Evolutionary conservation across 2,797 vertebrate genomes (phyloP).

Genomic region (Catamblyrhynchus diadema): DNA sequence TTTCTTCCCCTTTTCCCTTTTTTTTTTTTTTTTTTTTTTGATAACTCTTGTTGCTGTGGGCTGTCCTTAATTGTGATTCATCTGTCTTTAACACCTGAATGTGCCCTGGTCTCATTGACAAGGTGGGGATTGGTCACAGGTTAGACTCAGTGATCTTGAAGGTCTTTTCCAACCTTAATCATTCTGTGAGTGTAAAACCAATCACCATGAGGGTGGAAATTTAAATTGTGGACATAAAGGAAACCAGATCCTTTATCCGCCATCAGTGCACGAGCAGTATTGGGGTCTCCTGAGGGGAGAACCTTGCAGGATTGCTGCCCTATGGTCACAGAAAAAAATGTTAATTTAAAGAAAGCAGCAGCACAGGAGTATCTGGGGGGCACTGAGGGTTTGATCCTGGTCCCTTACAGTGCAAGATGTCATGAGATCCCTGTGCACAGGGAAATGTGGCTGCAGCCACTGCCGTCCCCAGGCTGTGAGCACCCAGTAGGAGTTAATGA

Average conservation of each 20-base stretch:
- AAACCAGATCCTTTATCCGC: background rate
- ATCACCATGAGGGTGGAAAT: background rate
- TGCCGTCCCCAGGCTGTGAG: background rate
- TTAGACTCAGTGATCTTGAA: background rate
- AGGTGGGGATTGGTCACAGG: background rate
- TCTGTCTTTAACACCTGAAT: background rate
- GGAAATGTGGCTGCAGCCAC: background rate
- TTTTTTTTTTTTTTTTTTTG: background rate
- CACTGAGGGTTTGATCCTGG: background rate
- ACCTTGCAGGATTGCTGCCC: background rate
- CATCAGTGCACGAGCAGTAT: background rate
- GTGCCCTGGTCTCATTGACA: background rate
- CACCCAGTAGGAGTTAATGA: background rate
- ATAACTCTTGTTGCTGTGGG: background rate
- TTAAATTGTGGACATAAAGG: background rate
- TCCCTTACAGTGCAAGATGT: accelerated
- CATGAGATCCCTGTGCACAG: accelerated
- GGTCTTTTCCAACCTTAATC: background rate
- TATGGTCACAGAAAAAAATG: background rate
- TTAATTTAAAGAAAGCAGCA: background rate
- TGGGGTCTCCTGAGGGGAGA: background rate
- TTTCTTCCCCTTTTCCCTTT: background rate
- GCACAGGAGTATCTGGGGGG: background rate
- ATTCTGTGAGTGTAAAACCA: background rate
- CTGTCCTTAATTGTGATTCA: background rate